phyloP scores from a whole-genome alignment of 2,113 vertebrate genomes.

The Riparia riparia region DNA sequence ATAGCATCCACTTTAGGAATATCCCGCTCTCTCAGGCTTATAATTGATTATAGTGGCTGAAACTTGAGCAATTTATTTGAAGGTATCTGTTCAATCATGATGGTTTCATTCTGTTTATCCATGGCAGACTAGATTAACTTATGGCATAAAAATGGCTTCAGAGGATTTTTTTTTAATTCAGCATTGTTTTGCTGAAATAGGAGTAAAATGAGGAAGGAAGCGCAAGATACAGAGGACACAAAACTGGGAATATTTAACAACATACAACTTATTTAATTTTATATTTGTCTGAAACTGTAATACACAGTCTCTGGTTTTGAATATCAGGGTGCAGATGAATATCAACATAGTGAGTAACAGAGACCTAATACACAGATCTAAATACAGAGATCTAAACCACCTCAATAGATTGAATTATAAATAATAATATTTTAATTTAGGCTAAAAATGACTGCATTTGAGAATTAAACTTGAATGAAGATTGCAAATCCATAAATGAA shows the following conservation, averaged over 20 bases:
- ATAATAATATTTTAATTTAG: not conserved
- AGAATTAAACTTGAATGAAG: not conserved
- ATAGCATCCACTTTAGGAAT: not conserved
- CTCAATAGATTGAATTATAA: not conserved
- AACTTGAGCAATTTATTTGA: not conserved
- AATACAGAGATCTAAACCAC: not conserved
- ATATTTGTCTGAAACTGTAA: not conserved
- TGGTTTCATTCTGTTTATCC: not conserved
- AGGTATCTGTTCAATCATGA: not conserved
- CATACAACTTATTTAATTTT: not conserved
- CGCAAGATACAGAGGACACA: not conserved
- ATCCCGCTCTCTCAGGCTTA: not conserved
- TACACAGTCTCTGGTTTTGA: not conserved
- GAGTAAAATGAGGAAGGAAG: not conserved
- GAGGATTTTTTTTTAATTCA: not conserved
- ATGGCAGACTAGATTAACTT: not conserved
- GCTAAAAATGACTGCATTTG: not conserved
- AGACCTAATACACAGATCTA: not conserved
- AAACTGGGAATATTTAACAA: not conserved
- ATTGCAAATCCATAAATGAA: rapidly evolving
- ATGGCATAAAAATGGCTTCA: not conserved
- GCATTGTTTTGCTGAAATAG: not conserved
- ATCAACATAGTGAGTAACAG: not conserved
- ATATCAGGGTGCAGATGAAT: not conserved
- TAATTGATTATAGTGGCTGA: not conserved